Base-by-base conservation (phyloP, 2,113 vertebrate species). In the Tetrao urogallus region DNA sequence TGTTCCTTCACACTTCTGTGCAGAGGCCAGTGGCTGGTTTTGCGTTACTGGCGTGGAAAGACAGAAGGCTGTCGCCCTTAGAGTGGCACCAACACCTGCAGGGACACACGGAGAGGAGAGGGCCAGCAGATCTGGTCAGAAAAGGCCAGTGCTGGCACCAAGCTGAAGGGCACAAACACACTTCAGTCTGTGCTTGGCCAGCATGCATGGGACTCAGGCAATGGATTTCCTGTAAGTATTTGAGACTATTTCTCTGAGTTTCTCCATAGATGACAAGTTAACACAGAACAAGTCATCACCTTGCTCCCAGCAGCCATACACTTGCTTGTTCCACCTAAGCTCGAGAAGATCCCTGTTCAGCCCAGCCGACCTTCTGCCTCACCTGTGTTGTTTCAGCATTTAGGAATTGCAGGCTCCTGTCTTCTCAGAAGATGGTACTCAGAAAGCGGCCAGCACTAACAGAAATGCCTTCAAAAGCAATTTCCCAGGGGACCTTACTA, bases 91-190 rank as follows among this genome's bases (percentile, higher is more conserved):
- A 63, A 67, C 43, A 69, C 50, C 36, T 34, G 52, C 32, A 57
- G 43, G 54, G 34, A 83, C 57, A 30, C 0, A 0, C 30, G 43
- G 22, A 65, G n/a, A 82, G 42, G 7, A 73, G 36, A 20, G 13
- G 18, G 7, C 8, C n/a, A 4, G 1, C 5, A 8, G 48, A 40
- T 30, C 32, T 5, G 2, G 7, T n/a, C 2, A 0, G 38, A 71
- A 42, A 69, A 6, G 25, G 21, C 38, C 8, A 27, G 50, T 63
- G 42, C 25, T 13, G 11, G 24, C 4, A 5, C 36, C 28, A 11
- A 2, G 8, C 61, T 32, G 48, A 40, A 27, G 63, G 34, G 36
- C 61, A 40, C 60, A 40, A 32, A 25, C 28, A 30, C 30, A 25
- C 47, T 24, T 61, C 57, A 8, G 24, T n/a, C 56, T 36, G 54